Evolutionary conservation across 92 coral and sea anemone species (phyloP).

Genomic region (Zoanthus sansibaricus): DNA sequence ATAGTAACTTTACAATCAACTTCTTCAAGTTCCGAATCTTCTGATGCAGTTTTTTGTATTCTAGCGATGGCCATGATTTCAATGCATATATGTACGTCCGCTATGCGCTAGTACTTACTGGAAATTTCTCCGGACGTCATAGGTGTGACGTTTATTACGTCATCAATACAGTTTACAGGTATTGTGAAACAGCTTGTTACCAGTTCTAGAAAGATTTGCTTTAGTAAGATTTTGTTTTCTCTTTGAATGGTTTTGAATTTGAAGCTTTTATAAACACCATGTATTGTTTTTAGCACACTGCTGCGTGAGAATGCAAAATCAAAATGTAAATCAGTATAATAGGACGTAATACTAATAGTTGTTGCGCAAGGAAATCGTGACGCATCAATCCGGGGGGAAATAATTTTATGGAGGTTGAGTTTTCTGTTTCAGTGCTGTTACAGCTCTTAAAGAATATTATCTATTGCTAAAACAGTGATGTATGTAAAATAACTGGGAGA

Average conservation of each 20-base stretch:
- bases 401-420: too few species aligned
- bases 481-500: neutral
- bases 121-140: neutral
- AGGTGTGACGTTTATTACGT: neutral
- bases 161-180: neutral
- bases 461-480: neutral
- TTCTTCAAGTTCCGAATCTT: neutral
- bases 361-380: neutral
- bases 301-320: neutral
- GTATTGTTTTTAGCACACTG: neutral
- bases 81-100: neutral
- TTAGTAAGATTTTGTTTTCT: too few species aligned
- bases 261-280: too few species aligned
- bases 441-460: neutral
- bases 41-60: neutral
- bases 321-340: neutral
- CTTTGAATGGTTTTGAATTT: too few species aligned
- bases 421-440: neutral
- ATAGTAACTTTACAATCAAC: neutral
- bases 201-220: neutral
- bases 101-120: neutral
- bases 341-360: neutral
- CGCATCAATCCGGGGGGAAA: neutral
- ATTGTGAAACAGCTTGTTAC: neutral
- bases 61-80: neutral